These are phyloP conservation scores for Leptopilina syphax DNA, from an alignment of 2,888 invertebrate species.

Conservation along the genomic window DNA sequence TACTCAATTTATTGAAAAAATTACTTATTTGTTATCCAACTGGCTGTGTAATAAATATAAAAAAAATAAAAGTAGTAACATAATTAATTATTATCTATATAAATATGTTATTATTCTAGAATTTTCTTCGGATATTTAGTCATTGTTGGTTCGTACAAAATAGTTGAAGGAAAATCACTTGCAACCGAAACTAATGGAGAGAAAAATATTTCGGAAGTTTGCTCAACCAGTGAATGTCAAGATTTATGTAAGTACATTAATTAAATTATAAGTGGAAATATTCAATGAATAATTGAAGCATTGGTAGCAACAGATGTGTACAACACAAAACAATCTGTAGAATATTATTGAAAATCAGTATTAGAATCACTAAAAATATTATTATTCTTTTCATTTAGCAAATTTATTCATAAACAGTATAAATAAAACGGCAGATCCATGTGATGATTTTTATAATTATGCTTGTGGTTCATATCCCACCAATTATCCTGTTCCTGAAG, in stretches of 20 bases:
- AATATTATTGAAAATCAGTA: no score
- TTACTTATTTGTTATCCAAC: no score
- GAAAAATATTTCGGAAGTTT: not conserved
- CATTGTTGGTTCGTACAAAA: not conserved
- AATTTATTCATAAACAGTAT: constrained; percentile 42
- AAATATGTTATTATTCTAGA: not conserved
- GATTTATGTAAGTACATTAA: not conserved
- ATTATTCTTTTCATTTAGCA: constrained; percentile 32
- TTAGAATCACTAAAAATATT: no score
- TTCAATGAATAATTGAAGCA: no score
- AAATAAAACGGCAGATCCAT: constrained; percentile 44
- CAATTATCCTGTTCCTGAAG: constrained; percentile 45
- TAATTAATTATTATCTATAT: no score
- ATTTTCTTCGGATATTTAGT: not conserved
- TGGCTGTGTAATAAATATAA: no score
- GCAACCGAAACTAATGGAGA: not conserved
- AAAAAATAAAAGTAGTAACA: no score
- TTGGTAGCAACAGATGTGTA: no score
- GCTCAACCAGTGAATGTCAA: constrained; percentile 2
- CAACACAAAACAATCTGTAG: no score
- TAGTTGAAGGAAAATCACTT: not conserved
- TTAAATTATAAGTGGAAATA: not conserved
- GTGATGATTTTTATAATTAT: constrained; percentile 37
- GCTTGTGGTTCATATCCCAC: constrained; percentile 46
- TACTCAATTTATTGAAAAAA: no score